Evolutionary conservation across 2,797 vertebrate genomes (phyloP).

Genomic region (Rhabdophis nuchalis): DNA sequence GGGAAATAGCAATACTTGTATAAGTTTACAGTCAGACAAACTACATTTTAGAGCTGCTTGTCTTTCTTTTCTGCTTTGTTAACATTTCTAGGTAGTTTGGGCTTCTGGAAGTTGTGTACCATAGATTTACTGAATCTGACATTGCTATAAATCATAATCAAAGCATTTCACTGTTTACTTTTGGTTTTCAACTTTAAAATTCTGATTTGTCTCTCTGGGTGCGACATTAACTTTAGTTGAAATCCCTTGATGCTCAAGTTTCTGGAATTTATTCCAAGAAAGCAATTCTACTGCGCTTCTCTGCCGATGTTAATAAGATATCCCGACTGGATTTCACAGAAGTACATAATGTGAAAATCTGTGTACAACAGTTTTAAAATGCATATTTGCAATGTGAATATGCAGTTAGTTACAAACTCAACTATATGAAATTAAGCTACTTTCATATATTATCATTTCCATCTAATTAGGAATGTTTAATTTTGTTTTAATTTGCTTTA

Average conservation of each 20-base stretch:
- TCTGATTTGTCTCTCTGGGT: neutral
- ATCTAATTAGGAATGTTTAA: neutral
- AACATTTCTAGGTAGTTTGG: neutral
- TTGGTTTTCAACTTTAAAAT: neutral
- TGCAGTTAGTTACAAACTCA: conserved; percentile 10
- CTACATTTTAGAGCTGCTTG: neutral
- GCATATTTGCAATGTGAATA: conserved; percentile 12
- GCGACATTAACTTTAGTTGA: neutral
- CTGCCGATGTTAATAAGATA: neutral
- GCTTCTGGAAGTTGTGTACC: neutral
- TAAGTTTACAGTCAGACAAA: neutral
- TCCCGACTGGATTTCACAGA: neutral
- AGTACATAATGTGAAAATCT: neutral
- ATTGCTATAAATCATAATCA: neutral
- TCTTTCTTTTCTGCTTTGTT: neutral
- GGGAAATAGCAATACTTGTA: neutral
- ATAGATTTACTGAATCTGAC: neutral
- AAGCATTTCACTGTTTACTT: neutral
- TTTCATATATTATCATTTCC: conserved; percentile 13
- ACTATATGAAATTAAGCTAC: conserved; percentile 16
- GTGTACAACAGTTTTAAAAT: neutral
- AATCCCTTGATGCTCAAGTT: neutral
- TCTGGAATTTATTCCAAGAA: neutral
- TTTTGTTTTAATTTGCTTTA: conserved; percentile 23
- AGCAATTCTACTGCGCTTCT: neutral